A percentile compares a stretch with the other conserved stretches of the same genome.
phyloP scores from a whole-genome alignment of 2,797 vertebrate genomes.

The Syndactyla subalaris region DNA sequence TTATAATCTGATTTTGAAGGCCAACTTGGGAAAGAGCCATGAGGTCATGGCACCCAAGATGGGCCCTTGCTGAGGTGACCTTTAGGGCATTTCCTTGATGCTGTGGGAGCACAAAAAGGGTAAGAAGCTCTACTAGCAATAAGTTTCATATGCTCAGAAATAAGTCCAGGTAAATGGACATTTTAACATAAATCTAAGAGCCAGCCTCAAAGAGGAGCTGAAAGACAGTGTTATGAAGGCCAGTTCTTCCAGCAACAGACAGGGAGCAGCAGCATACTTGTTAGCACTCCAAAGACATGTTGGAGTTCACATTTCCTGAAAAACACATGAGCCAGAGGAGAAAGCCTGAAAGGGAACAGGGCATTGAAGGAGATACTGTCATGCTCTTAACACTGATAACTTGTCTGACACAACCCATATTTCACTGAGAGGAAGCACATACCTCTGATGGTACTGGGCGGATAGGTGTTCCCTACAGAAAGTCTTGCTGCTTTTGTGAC shows the following conservation, averaged over 20 bases:
- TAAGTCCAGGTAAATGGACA: not conserved
- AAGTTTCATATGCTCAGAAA: not conserved
- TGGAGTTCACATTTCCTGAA: not conserved
- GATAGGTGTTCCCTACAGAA: not conserved
- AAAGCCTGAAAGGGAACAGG: not conserved
- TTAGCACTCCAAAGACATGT: not conserved
- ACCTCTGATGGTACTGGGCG: not conserved
- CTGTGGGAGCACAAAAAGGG: not conserved
- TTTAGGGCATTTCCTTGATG: not conserved
- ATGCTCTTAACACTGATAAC: not conserved
- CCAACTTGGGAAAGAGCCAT: rapidly evolving
- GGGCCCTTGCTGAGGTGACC: not conserved
- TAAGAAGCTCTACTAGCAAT: not conserved
- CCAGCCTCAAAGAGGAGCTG: not conserved
- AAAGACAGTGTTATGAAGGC: not conserved
- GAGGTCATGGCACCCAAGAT: not conserved
- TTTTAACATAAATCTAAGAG: not conserved
- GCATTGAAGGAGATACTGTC: not conserved
- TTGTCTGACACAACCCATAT: not conserved
- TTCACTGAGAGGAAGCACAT: not conserved
- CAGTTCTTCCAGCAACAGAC: not conserved
- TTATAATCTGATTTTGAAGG: not conserved
- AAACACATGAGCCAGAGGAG: not conserved
- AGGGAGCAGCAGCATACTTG: not conserved
- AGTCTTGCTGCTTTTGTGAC: not conserved